Evolutionary conservation across 2,888 invertebrate genomes (phyloP).

Genomic region (Cyrtodaria siliqua): DNA sequence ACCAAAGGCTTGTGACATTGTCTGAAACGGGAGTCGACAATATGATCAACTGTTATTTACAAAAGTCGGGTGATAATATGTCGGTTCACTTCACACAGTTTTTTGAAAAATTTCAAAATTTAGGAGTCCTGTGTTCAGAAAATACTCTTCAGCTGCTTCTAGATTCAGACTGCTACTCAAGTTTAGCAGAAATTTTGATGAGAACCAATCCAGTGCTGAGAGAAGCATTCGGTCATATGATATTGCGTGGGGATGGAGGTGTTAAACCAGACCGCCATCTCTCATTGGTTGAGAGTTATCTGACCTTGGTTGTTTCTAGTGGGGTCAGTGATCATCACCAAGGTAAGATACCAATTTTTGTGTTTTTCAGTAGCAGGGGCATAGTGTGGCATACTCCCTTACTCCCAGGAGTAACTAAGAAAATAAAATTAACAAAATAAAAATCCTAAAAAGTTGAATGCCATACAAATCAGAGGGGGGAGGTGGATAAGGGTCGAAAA

Average conservation of each 20-base stretch:
- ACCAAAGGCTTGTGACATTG: constrained; percentile 2
- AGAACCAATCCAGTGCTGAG: constrained; percentile 30
- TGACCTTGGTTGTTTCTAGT: not conserved
- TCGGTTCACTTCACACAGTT: constrained; percentile 25
- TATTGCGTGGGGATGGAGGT: constrained; percentile 3
- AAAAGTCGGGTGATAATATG: not conserved
- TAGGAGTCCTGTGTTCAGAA: constrained; percentile 37
- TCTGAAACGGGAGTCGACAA: constrained; percentile 18
- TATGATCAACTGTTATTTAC: constrained; percentile 29
- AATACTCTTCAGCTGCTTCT: constrained; percentile 31
- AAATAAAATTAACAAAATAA: no score
- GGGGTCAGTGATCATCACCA: not conserved
- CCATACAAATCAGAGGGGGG: no score
- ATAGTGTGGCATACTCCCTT: no score
- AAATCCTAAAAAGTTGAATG: no score
- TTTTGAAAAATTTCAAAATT: constrained; percentile 39
- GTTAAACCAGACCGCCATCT: not conserved
- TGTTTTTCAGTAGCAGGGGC: no score
- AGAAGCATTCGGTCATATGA: constrained; percentile 1
- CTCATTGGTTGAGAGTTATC: constrained; percentile 1
- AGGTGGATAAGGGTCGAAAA: no score
- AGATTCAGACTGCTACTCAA: constrained; percentile 2
- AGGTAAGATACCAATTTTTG: no score
- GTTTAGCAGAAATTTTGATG: constrained; percentile 42
- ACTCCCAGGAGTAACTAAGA: no score